Percentiles rank a stretch among this genome's conserved stretches.
phyloP scores from a whole-genome alignment of 2,888 invertebrate genomes.

The Eilema sororculum region DNA sequence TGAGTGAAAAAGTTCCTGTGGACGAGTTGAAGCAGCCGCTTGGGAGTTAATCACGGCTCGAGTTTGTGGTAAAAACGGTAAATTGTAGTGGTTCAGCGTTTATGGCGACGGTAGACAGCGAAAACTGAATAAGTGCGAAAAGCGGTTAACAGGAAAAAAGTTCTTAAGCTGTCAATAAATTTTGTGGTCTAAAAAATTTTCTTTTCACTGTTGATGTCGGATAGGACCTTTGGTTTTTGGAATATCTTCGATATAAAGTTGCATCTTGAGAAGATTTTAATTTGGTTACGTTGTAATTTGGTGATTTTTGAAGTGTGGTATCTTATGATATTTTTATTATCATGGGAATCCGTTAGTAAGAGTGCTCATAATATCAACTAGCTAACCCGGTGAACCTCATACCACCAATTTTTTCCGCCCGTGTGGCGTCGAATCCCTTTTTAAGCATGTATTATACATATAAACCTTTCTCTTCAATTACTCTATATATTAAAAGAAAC shows the following conservation, averaged over 20 bases:
- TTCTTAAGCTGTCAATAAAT: neutral
- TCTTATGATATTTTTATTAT: neutral
- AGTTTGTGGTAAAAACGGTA: slow-evolving; percentile 37
- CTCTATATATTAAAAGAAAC: too few species aligned
- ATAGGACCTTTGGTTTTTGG: neutral
- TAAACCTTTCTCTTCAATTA: too few species aligned
- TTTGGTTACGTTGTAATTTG: neutral
- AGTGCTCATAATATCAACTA: too few species aligned
- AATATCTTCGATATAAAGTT: neutral
- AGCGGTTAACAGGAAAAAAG: neutral
- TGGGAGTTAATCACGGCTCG: slow-evolving; percentile 48
- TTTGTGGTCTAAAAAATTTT: neutral
- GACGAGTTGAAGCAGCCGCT: slow-evolving; percentile 32
- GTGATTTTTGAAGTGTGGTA: neutral
- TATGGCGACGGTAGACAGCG: neutral
- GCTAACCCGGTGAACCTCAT: too few species aligned
- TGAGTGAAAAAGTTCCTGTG: slow-evolving; percentile 36
- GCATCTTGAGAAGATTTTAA: slow-evolving; percentile 11
- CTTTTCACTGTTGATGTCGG: neutral
- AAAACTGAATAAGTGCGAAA: neutral
- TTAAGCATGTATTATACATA: too few species aligned
- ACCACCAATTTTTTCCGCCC: too few species aligned
- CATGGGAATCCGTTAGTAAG: too few species aligned
- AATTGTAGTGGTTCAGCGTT: slow-evolving; percentile 24
- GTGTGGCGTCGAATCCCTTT: too few species aligned